Conservation (phyloP, 1,140 invertebrate species). For the Diabrotica virgifera region DNA sequence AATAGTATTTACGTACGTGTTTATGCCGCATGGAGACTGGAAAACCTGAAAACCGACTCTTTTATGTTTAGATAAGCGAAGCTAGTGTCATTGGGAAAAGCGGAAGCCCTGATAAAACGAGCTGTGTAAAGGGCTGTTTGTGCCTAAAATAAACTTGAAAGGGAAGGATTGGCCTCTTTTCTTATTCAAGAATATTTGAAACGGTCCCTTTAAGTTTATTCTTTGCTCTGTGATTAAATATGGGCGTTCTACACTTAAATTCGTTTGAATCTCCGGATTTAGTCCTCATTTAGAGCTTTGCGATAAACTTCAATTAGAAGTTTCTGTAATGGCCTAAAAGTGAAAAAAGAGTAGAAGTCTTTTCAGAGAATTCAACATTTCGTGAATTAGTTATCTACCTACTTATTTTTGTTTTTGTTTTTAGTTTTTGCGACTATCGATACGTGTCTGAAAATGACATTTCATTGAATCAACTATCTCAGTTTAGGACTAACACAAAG, state of each 20-base stretch:
- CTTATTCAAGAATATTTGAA: slow-evolving; percentile 1
- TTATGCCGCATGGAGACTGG: background rate
- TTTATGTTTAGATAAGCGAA: slow-evolving; percentile 1
- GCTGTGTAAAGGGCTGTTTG: slow-evolving; percentile 1
- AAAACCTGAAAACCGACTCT: slow-evolving; percentile 1
- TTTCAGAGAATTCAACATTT: too few species aligned
- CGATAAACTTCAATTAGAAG: too few species aligned
- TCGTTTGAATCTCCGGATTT: too few species aligned
- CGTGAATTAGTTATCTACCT: too few species aligned
- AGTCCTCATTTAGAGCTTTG: too few species aligned
- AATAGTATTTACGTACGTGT: slow-evolving; percentile 2
- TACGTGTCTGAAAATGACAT: too few species aligned
- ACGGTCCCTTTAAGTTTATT: background rate
- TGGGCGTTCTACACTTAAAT: background rate
- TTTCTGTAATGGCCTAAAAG: too few species aligned
- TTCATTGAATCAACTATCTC: too few species aligned
- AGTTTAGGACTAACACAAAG: too few species aligned
- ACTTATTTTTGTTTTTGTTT: too few species aligned
- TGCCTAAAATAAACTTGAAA: background rate
- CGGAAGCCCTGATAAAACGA: slow-evolving; percentile 1
- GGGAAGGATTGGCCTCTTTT: slow-evolving; percentile 1
- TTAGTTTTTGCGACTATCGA: too few species aligned
- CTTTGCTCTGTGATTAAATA: background rate
- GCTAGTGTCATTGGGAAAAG: background rate
- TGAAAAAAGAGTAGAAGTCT: too few species aligned